Evolutionary conservation across 2,888 invertebrate genomes (phyloP), one percentile per base, ranked within the genome.

Genomic region (Dynastes tityus): DNA sequence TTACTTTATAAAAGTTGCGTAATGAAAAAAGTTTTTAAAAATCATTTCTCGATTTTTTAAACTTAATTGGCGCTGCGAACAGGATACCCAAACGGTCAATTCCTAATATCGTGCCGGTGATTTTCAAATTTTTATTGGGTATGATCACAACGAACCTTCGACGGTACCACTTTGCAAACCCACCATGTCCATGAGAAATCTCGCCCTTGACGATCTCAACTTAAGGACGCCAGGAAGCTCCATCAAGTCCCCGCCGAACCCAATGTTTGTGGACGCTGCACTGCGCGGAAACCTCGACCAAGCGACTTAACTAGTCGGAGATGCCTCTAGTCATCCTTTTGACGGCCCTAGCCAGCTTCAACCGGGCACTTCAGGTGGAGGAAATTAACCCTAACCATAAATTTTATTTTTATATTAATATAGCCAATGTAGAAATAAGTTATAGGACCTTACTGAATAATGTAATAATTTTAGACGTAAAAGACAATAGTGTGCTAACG

Each of bases 321-420:
- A 22, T 22, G 22, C 22, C 22, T 22, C 22, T 22, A 22, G 22
- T 22, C 22, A 22, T 22, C 22, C 22, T 1, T 1, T 22, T 22
- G 16, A 53, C 53, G n/a, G 11, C 53, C 53, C 53, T 53, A 5
- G 11, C n/a, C 13, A 9, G 16, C 53, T 13, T 53, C 53, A 53
- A 53, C 53, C 53, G 5, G 53, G 53, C 53, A 53, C 53, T 53
- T 53, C n/a, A n/a, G 13, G 53, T 53, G n/a, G 53, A 53, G n/a
- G 53, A 53, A n/a, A 13, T 53, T 53, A 53, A 2, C 53, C 1
- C 53, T 13, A 53, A 53, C 53, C 9, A 5, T 4, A 53, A 53
- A 53, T n/a, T 53, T 5, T n/a, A 53, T 2, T 53, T 53, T n/a
- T 53, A 13, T 13, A 53, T 53, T 13, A 53, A n/a, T n/a, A n/a